Percentiles rank a stretch among this genome's conserved stretches.
Conservation (phyloP, 2,113 vertebrate species). For the Callaeas wilsoni region DNA sequence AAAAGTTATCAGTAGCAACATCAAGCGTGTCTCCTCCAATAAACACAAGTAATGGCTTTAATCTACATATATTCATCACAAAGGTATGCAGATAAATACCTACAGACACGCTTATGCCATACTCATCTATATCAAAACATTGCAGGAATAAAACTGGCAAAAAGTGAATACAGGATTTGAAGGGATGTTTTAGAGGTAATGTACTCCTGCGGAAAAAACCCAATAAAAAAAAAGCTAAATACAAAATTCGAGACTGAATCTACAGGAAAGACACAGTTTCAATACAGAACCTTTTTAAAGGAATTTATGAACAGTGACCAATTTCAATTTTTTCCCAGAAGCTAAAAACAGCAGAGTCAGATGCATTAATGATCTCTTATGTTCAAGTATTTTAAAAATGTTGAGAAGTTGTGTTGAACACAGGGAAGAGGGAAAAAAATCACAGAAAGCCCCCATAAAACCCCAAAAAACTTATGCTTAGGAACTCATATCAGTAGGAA, state of each 20-base stretch:
- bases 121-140: background rate
- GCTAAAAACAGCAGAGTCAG: background rate
- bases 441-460: background rate
- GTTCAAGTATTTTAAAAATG: background rate
- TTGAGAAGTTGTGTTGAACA: background rate
- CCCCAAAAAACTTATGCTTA: background rate
- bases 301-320: background rate
- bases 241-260: background rate
- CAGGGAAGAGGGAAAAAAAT: background rate
- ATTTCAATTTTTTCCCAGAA: background rate
- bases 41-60: background rate
- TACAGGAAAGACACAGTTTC: background rate
- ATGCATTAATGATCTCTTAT: background rate
- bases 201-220: rapidly evolving
- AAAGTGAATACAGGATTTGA: background rate
- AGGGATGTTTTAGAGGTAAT: background rate
- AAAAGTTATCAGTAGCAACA: background rate
- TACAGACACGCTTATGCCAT: background rate
- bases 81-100: background rate
- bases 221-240: background rate
- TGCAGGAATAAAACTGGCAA: background rate
- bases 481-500: background rate
- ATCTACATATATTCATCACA: background rate
- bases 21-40: background rate
- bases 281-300: background rate